A percentile compares a stretch with the other conserved stretches of the same genome.
Evolutionary conservation across 2,888 invertebrate species (phyloP).

Genomic region (Erynnis tages): DNA sequence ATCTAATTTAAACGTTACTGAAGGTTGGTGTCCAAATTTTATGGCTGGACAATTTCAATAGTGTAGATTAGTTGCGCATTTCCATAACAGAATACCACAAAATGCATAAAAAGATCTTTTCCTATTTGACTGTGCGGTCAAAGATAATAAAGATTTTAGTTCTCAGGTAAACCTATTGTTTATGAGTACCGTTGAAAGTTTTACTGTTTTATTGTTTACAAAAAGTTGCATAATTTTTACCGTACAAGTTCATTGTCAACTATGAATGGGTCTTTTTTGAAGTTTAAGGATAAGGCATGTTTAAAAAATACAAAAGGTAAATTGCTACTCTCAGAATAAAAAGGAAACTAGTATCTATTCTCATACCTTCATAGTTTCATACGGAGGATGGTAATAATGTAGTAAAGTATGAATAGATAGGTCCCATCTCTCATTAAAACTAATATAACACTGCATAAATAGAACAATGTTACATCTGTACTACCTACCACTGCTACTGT

Average conservation of each 20-base stretch:
- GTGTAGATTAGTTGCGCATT: slow-evolving; percentile 11
- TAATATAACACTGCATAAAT: no score
- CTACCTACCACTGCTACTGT: no score
- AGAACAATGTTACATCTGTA: no score
- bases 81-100: slow-evolving; percentile 21
- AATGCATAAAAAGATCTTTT: slow-evolving; percentile 33
- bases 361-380: no score
- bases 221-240: slow-evolving; percentile 61
- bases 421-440: no score
- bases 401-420: no score
- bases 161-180: slow-evolving; percentile 65
- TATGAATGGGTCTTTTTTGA: slow-evolving; percentile 31
- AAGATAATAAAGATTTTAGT: slow-evolving; percentile 31
- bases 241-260: slow-evolving; percentile 49
- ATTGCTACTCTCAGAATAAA: no score
- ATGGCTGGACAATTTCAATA: background rate
- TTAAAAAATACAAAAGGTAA: no score
- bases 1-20: no score
- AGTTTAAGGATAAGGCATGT: background rate
- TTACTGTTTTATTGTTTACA: slow-evolving; percentile 54
- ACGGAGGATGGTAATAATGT: no score
- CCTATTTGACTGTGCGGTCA: slow-evolving; percentile 31
- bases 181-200: slow-evolving; percentile 46
- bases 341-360: no score
- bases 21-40: no score